A percentile compares a stretch with the other conserved stretches of the same genome.
Conservation (phyloP, 2,888 invertebrate species). For the Lycia hirtaria region DNA sequence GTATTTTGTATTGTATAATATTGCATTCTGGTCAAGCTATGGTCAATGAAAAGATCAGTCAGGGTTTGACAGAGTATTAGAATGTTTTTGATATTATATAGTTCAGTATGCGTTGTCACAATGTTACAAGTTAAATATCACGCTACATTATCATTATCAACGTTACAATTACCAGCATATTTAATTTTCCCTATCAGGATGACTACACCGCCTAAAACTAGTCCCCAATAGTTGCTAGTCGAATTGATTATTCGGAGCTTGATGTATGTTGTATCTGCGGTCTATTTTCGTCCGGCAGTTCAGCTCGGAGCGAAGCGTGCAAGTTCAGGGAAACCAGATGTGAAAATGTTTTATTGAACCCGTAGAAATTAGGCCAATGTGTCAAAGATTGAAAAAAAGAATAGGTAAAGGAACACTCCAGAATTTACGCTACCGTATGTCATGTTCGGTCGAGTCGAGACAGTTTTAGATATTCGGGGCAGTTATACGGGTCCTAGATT, state of each 20-base stretch:
- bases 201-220: neutral
- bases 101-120: too few species aligned
- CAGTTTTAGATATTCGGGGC: constrained; percentile 55
- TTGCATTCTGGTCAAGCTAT: too few species aligned
- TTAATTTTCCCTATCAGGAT: constrained; percentile 3
- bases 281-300: constrained; percentile 60
- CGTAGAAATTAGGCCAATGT: constrained; percentile 67
- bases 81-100: too few species aligned
- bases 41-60: too few species aligned
- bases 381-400: constrained; percentile 48
- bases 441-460: constrained; percentile 24
- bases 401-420: constrained; percentile 43
- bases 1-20: too few species aligned
- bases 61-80: too few species aligned
- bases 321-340: constrained; percentile 79
- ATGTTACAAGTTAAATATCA: too few species aligned
- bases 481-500: constrained; percentile 57
- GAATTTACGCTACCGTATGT: constrained; percentile 43
- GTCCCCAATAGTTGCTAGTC: constrained; percentile 30
- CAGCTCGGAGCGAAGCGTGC: constrained; percentile 61
- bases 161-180: neutral
- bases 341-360: constrained; percentile 73
- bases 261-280: constrained; percentile 54
- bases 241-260: constrained; percentile 51
- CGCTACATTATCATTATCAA: neutral